These are phyloP conservation scores for Fragum sueziense DNA, from an alignment of 2,888 invertebrate species.

Conservation along the genomic window DNA sequence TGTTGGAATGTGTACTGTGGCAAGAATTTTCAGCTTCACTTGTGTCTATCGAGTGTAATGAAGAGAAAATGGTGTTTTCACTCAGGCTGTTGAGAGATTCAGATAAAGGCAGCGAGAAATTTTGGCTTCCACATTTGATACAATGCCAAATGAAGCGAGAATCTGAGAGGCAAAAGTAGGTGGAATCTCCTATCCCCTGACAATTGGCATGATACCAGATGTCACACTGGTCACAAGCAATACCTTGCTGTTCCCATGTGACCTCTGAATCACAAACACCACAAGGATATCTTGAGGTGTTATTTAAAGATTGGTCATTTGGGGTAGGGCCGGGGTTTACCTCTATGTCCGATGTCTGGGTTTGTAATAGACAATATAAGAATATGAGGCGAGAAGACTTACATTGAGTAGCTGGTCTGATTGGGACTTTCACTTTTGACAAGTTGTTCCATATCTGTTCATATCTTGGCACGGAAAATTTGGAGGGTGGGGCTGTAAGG, in stretches of 20 bases:
- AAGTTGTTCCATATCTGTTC: too few relatives aligned
- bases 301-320: background rate
- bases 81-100: slow-evolving; percentile 6
- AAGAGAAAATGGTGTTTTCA: background rate
- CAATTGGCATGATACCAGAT: slow-evolving; percentile 16
- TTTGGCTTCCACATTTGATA: background rate
- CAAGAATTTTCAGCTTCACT: too few relatives aligned
- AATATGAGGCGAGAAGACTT: slow-evolving; percentile 19
- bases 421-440: too few relatives aligned
- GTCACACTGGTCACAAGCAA: slow-evolving; percentile 4
- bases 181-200: slow-evolving; percentile 11
- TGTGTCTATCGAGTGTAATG: too few relatives aligned
- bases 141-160: slow-evolving; percentile 12
- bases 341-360: slow-evolving; percentile 8
- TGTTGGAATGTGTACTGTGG: too few relatives aligned
- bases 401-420: background rate
- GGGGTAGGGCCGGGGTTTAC: background rate
- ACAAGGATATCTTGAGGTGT: too few relatives aligned
- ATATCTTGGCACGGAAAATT: too few relatives aligned
- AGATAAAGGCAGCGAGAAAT: slow-evolving; percentile 4
- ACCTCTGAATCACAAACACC: too few relatives aligned
- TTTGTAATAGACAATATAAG: slow-evolving; percentile 17
- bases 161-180: slow-evolving; percentile 10
- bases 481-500: too few relatives aligned
- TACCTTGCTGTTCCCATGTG: slow-evolving; percentile 4